Conservation (phyloP, 2,797 vertebrate genomes). For the Limnodromus scolopaceus region DNA sequence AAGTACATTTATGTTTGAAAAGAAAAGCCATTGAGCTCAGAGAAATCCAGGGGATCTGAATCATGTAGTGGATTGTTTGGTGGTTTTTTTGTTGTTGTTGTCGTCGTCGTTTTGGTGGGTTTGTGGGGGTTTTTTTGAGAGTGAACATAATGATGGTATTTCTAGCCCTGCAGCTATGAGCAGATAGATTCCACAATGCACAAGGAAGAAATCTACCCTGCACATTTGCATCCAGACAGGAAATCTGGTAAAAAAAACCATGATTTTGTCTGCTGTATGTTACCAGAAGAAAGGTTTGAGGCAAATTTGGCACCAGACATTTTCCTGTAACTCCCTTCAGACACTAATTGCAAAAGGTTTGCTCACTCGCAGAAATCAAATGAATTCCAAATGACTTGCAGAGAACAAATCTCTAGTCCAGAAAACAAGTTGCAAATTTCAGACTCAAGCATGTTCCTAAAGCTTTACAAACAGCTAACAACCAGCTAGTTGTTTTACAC, state of each 20-base stretch:
- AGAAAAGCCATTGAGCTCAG: background rate
- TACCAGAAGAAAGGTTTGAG: background rate
- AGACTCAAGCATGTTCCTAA: background rate
- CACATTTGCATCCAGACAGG: background rate
- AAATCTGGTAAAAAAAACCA: background rate
- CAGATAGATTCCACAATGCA: background rate
- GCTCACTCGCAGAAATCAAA: background rate
- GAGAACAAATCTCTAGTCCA: background rate
- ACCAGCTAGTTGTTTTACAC: background rate
- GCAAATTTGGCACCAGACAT: background rate
- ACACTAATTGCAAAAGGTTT: background rate
- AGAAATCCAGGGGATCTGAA: background rate
- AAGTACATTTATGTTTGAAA: background rate
- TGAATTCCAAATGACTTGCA: background rate
- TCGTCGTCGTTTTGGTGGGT: background rate
- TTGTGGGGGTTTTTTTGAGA: background rate
- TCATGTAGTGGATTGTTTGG: background rate
- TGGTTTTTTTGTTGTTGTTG: background rate
- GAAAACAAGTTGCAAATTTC: background rate
- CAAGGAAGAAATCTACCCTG: background rate
- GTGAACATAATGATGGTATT: background rate
- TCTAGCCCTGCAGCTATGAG: background rate
- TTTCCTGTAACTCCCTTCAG: background rate
- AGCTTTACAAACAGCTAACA: background rate
- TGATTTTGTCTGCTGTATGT: background rate